Evolutionary conservation across 2,113 vertebrate genomes (phyloP).

Genomic region (human): DNA sequence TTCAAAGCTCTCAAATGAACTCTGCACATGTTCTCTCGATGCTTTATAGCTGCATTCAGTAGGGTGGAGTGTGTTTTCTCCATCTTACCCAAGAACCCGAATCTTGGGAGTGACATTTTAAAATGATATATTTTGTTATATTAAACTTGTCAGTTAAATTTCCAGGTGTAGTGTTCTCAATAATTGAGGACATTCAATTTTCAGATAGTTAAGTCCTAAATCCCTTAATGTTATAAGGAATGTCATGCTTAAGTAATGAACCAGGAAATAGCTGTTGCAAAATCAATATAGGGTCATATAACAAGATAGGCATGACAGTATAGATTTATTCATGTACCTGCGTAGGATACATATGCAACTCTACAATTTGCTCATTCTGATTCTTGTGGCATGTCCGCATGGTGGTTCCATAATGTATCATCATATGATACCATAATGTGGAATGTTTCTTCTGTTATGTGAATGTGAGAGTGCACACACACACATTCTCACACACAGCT

Average conservation of each 20-base stretch:
- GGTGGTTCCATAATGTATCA: neutral
- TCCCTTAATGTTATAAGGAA: conserved; percentile 32
- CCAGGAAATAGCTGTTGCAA: conserved; percentile 39
- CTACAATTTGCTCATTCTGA: neutral
- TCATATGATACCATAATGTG: neutral
- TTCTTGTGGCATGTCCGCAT: neutral
- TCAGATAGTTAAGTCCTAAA: conserved; percentile 28
- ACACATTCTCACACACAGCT: neutral
- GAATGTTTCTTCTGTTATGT: neutral
- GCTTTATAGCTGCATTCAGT: neutral
- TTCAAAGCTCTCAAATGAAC: neutral
- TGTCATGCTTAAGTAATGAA: conserved; percentile 9
- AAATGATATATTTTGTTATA: conserved; percentile 39
- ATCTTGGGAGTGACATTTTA: conserved; percentile 6
- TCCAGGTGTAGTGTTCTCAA: neutral
- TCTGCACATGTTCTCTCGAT: neutral
- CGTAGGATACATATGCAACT: neutral
- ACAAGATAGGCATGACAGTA: neutral
- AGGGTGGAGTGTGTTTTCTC: neutral
- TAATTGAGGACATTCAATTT: conserved; percentile 43
- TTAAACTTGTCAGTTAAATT: conserved; percentile 26
- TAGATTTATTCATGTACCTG: neutral
- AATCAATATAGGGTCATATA: conserved; percentile 49
- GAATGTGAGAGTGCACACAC: neutral
- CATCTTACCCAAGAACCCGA: neutral